These are phyloP conservation scores for Gobio gobio DNA, from an alignment of 2,113 vertebrate species.

Conservation along the genomic window DNA sequence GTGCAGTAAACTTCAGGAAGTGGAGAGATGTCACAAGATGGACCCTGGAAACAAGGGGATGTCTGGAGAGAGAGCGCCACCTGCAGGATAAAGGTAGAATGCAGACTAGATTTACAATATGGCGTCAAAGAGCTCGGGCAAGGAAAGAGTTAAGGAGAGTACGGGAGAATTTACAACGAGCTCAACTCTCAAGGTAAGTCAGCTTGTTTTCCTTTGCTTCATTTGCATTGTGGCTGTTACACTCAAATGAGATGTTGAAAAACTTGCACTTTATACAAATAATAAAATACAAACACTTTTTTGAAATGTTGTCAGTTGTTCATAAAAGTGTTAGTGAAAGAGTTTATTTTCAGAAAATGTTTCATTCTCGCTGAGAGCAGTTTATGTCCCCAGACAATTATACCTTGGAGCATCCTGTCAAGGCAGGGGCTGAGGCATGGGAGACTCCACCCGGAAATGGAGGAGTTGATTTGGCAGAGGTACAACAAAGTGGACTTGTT, in stretches of 20 bases:
- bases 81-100: slow-evolving; percentile 50
- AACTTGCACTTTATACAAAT: neutral
- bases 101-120: slow-evolving; percentile 30
- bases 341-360: neutral
- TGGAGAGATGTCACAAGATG: slow-evolving; percentile 16
- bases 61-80: slow-evolving; percentile 20
- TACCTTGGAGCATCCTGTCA: no score
- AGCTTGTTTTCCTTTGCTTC: slow-evolving; percentile 6
- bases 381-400: no score
- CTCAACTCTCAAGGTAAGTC: slow-evolving; percentile 36
- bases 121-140: neutral
- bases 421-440: no score
- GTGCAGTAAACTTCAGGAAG: slow-evolving; percentile 44
- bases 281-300: neutral
- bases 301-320: neutral
- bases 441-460: no score
- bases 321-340: neutral
- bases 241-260: neutral
- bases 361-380: neutral
- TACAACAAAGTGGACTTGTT: no score
- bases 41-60: neutral
- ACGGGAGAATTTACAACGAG: neutral
- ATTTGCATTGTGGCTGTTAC: slow-evolving; percentile 1
- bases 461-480: no score
- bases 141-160: slow-evolving; percentile 16